Evolutionary conservation across 2,797 vertebrate species (phyloP), one percentile per base, ranked within the genome.

Genomic region (Holocentrus rufus): DNA sequence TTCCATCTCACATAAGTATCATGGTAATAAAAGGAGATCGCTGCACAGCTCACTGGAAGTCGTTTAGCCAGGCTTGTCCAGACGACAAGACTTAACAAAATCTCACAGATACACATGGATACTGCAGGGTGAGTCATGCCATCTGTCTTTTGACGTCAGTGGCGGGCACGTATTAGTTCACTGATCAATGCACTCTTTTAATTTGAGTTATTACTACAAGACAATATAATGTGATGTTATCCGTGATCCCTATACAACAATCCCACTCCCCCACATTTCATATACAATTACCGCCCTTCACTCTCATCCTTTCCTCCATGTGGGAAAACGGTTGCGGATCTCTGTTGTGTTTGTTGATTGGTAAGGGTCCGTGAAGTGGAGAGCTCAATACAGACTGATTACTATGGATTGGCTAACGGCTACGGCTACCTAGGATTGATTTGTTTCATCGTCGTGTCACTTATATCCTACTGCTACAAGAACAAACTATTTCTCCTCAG

Each of bases 371-470:
- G 78, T 91, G 88, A 91, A 91, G 91, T 87, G 54, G 84, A 87
- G 88, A 89, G 86, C 85, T 92, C 86, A 85, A 89, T 92, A 88
- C 86, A 78, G 86, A 80, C 90, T 93, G 92, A 95, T 94, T 91
- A 90, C 90, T 92, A 91, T 93, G 85, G 92, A 93, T 92, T 86
- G 86, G 86, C 83, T 84, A 89, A 89, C 77, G 78, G 79, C 87
- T 22, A 52, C 69, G 83, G 75, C 85, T 84, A 90, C 85, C 87
- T 82, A 85, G 82, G 89, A 83, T 87, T 92, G 87, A 94, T 93
- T 92, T 92, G 89, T 91, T 93, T 93, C 84, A 92, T 92, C 90
- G 91, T 77, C 87, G 83, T 86, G 87, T 85, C 91, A 90, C 93
- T 93, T 90, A 91, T 90, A 87, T 90, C 88, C 84, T 85, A 79